Conservation (phyloP, 2,797 vertebrate genomes). For the Varecia variegata region DNA sequence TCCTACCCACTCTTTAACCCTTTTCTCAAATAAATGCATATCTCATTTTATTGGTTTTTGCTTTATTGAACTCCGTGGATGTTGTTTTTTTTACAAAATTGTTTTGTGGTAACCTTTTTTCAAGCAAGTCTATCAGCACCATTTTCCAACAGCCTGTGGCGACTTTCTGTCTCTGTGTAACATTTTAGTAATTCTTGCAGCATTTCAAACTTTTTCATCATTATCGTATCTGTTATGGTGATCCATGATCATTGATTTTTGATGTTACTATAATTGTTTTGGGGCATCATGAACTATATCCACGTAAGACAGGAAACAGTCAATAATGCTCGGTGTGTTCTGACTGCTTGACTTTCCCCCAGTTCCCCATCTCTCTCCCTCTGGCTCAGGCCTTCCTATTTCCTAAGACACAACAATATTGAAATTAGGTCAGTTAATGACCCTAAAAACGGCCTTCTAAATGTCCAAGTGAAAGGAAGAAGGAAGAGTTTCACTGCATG, state of each 20-base stretch:
- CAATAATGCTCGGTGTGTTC: no score
- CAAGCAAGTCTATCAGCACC: not conserved
- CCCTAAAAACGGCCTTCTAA: not conserved
- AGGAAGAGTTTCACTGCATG: not conserved
- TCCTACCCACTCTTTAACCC: not conserved
- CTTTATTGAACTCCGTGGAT: not conserved
- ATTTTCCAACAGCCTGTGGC: not conserved
- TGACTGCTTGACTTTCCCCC: not conserved
- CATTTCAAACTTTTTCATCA: not conserved
- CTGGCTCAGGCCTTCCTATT: not conserved
- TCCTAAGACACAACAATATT: not conserved
- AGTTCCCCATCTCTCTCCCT: no score
- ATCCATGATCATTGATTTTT: not conserved
- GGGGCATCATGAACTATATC: not conserved
- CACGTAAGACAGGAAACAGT: not conserved
- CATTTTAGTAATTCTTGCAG: not conserved
- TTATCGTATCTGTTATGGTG: not conserved
- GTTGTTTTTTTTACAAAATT: not conserved
- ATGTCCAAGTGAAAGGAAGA: not conserved
- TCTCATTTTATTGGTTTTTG: not conserved
- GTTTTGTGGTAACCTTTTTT: not conserved
- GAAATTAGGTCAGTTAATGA: not conserved
- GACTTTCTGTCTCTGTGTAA: not conserved
- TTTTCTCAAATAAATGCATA: not conserved
- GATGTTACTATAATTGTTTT: not conserved